Conservation (phyloP, 2,797 vertebrate species). For the Cossypha niveicapilla region DNA sequence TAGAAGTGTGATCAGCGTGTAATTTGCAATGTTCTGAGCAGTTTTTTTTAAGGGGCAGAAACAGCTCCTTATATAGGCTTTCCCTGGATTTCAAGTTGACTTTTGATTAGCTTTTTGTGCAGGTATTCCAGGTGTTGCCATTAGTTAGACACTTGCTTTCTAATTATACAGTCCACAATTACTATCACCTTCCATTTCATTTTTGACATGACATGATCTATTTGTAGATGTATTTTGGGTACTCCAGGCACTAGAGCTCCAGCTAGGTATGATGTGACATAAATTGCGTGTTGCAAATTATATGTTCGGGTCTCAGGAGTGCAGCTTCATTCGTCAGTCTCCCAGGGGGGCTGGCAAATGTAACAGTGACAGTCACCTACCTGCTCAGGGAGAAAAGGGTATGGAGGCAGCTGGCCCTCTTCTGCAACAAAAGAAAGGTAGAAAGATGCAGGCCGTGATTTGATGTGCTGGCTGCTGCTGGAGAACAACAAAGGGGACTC, state of each 20-base stretch:
- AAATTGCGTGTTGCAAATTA: slow-evolving; percentile 52
- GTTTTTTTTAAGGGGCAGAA: background rate
- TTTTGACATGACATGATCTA: slow-evolving; percentile 49
- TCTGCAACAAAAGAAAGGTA: background rate
- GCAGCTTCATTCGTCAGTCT: background rate
- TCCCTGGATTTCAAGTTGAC: slow-evolving; percentile 1
- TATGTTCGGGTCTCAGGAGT: slow-evolving; percentile 18
- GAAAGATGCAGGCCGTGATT: background rate
- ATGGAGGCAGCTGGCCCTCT: background rate
- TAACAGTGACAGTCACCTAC: background rate
- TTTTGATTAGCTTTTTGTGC: slow-evolving; percentile 39
- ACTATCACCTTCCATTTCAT: slow-evolving; percentile 51
- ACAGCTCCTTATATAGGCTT: background rate
- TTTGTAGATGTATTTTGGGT: slow-evolving; percentile 24
- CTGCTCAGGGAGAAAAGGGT: background rate
- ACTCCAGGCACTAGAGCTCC: slow-evolving; percentile 11
- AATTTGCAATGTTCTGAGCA: background rate
- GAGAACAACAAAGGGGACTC: background rate
- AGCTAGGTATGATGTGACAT: slow-evolving; percentile 18
- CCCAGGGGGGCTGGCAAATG: background rate
- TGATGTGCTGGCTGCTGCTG: background rate
- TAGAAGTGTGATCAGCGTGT: background rate
- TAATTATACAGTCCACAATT: slow-evolving; percentile 53
- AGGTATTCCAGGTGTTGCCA: slow-evolving; percentile 45
- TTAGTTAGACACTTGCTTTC: slow-evolving; percentile 29